Base-by-base conservation (phyloP, 2,113 vertebrate species). In the Monopterus albus region DNA sequence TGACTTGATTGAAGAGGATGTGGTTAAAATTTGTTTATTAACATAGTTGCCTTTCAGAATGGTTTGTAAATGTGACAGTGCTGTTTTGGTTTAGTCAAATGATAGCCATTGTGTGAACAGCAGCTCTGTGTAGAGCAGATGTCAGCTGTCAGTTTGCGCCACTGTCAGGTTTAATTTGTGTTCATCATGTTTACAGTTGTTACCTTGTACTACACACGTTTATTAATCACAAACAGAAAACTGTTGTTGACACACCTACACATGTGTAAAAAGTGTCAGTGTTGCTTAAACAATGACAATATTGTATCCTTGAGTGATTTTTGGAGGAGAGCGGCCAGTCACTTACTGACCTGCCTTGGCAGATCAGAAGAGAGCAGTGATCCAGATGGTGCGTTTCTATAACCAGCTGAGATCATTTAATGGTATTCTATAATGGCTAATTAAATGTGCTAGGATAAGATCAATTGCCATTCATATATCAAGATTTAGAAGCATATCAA, bases 1-100 rank as follows among this genome's bases (percentile, higher is more conserved):
- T 47, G 21, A 36, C 26, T 36, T 42, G 13, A 66, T 68, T 46
- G 45, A 60, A 78, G 77, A 80, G 84, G 81, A 86, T 84, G 84
- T 84, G 87, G 77, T 87, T 63, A 40, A 70, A 58, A 61, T 87
- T 81, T 86, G 74, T 65, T 68, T 75, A 56, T 66, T 47, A 61
- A 71, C 40, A 62, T 45, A 25, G 71, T 47, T 63, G 38, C 42
- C 67, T 49, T 58, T 25, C 39, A 45, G 9, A 36, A n/a, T 14
- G 49, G 39, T 42, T 61, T 51, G 66, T 66, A 26, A 43, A 39
- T 52, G 28, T 56, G 12, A 66, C 40, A 10, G 43, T 17, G 38
- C 5, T 14, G 21, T 77, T 53, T 55, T 38, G 18, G 35, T 62
- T 47, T 18, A 74, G 65, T 49, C 39, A 59, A 78, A 71, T 43